A percentile compares a stretch with the other conserved stretches of the same genome.
Conservation (phyloP, 2,888 invertebrate species). For the Torymus tubicola region DNA sequence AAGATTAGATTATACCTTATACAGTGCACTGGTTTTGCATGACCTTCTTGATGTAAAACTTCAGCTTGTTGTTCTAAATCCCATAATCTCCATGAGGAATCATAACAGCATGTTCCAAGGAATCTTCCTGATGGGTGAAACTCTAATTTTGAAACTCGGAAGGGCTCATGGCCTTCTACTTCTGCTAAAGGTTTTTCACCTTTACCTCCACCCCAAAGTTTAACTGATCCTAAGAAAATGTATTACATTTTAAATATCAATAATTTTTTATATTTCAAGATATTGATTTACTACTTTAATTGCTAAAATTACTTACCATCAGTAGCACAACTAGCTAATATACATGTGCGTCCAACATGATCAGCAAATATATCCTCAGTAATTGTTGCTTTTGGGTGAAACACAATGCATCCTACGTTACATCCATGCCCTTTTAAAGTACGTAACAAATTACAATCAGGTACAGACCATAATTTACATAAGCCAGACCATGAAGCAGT, state of each 20-base stretch:
- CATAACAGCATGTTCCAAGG: conserved; percentile 96
- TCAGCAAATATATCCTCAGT: conserved; percentile 74
- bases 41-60: conserved; percentile 98
- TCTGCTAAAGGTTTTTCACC: conserved; percentile 94
- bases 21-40: conserved; percentile 95
- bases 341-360: conserved; percentile 78
- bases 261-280: conserved; percentile 1
- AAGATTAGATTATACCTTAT: conserved; percentile 77
- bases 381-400: conserved; percentile 90
- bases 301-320: conserved; percentile 83
- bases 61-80: conserved; percentile 95
- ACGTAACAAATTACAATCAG: conserved; percentile 87
- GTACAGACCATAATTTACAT: conserved; percentile 95
- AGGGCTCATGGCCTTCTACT: conserved; percentile 92
- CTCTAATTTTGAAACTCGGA: conserved; percentile 91
- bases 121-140: conserved; percentile 99
- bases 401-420: conserved; percentile 93
- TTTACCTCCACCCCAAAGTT: conserved; percentile 72
- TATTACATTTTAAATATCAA: conserved; percentile 42
- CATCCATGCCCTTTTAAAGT: conserved; percentile 91
- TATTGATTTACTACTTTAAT: conserved; percentile 18
- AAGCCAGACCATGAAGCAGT: conserved; percentile 98
- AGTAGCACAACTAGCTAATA: conserved; percentile 94
- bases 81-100: conserved; percentile 98
- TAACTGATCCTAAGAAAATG: conserved; percentile 68